Percentiles rank a stretch among this genome's conserved stretches.
These are phyloP conservation scores for Hippasteria phrygiana DNA, from an alignment of 53 echinoderm and acorn worm genomes.

Conservation along the genomic window DNA sequence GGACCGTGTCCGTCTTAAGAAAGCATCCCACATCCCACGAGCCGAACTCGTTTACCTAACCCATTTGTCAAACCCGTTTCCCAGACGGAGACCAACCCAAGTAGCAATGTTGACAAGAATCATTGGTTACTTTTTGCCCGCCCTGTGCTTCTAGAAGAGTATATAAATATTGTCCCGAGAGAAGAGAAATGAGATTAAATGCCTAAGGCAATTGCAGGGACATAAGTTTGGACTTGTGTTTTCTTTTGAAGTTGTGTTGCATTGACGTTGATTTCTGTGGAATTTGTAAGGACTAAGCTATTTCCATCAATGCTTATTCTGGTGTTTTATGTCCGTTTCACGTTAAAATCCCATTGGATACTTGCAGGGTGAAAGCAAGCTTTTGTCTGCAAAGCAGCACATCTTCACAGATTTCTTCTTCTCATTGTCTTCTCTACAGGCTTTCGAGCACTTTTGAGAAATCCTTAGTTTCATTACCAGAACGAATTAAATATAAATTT, in stretches of 20 bases:
- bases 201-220: constrained; percentile 38
- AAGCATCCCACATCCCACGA: constrained; percentile 80
- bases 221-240: not conserved
- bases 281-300: too few species aligned
- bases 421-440: too few species aligned
- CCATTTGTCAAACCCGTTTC: not conserved
- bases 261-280: too few species aligned
- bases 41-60: constrained; percentile 22
- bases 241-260: not conserved
- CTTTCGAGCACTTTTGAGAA: too few species aligned
- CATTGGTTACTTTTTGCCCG: not conserved
- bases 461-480: too few species aligned
- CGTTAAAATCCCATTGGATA: not conserved
- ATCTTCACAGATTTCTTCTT: too few species aligned
- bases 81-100: constrained; percentile 7
- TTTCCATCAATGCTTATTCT: not conserved
- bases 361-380: not conserved
- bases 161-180: constrained; percentile 18
- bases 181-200: constrained; percentile 51
- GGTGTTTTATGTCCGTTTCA: not conserved
- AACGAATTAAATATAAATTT: too few species aligned
- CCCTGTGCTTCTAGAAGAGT: constrained; percentile 15
- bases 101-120: not conserved
- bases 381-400: too few species aligned
- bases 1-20: constrained; percentile 96